phyloP scores from a whole-genome alignment of 1,140 invertebrate species.

The Drosophila arawakana region DNA sequence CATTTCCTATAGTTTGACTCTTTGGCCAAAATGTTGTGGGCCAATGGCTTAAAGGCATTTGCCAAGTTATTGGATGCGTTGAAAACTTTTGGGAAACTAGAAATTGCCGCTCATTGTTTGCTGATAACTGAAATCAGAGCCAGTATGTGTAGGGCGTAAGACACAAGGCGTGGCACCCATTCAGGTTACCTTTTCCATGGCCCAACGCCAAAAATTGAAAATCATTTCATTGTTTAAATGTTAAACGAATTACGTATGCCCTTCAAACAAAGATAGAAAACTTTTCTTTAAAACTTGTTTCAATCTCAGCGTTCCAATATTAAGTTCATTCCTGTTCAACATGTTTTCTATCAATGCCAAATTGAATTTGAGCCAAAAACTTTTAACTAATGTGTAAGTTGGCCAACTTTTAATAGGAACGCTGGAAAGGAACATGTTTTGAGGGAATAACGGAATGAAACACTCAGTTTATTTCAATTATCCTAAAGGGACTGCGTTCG shows the following conservation, averaged over 20 bases:
- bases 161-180: constrained; percentile 6
- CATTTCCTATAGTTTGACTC: constrained; percentile 24
- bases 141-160: background rate
- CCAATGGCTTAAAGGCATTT: constrained; percentile 14
- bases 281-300: background rate
- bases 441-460: background rate
- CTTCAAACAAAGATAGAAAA: constrained; percentile 1
- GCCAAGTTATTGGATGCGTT: constrained; percentile 23
- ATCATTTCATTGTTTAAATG: constrained; percentile 14
- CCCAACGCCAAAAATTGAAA: constrained; percentile 39
- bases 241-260: constrained; percentile 5
- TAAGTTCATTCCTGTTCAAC: too few species aligned
- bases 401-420: too few species aligned
- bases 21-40: constrained; percentile 33
- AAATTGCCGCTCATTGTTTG: constrained; percentile 68
- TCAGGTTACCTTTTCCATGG: constrained; percentile 25
- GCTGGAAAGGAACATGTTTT: too few species aligned
- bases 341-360: too few species aligned
- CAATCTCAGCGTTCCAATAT: background rate
- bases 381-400: too few species aligned
- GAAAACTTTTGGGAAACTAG: constrained; percentile 54
- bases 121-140: constrained; percentile 59
- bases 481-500: too few species aligned
- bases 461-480: background rate
- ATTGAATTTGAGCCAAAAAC: too few species aligned